These are phyloP conservation scores for Siphlonurus alternatus DNA, from an alignment of 2,888 invertebrate genomes.

Conservation along the genomic window DNA sequence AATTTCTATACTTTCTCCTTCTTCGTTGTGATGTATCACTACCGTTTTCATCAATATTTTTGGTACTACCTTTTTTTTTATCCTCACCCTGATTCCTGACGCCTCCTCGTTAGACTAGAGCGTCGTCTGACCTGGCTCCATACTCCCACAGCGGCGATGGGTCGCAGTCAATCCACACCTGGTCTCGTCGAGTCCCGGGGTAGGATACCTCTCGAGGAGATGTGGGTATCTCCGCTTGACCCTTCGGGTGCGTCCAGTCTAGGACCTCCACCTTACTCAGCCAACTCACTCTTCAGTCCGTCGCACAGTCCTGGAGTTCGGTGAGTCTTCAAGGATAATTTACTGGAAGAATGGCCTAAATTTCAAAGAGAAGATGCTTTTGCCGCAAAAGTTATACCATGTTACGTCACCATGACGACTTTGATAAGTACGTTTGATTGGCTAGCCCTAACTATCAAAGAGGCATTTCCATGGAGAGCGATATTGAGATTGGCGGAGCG, in stretches of 20 bases:
- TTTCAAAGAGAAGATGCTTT: constrained; percentile 25
- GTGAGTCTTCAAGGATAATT: constrained; percentile 20
- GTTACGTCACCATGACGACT: too few relatives aligned
- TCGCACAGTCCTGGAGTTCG: constrained; percentile 26
- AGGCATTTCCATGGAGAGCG: too few relatives aligned
- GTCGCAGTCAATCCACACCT: constrained; percentile 89
- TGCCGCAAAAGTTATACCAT: constrained; percentile 28
- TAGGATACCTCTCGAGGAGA: constrained; percentile 72
- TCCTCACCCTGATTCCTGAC: background rate
- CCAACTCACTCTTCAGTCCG: constrained; percentile 26
- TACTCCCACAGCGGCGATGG: constrained; percentile 77
- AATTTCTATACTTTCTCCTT: too few relatives aligned
- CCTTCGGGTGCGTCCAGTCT: constrained; percentile 17
- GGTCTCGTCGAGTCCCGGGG: constrained; percentile 88
- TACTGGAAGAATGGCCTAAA: background rate
- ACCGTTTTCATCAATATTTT: background rate
- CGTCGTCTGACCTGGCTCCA: too few relatives aligned
- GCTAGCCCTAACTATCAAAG: too few relatives aligned
- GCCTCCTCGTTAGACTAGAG: background rate
- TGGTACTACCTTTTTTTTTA: background rate
- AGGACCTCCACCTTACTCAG: constrained; percentile 22
- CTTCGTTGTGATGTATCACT: background rate
- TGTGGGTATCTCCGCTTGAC: constrained; percentile 49
- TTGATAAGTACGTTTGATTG: too few relatives aligned
- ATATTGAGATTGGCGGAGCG: too few relatives aligned